Evolutionary conservation across 2,888 invertebrate species (phyloP), one percentile per base, ranked within the genome.

Genomic region (Ornithoptera priamus): DNA sequence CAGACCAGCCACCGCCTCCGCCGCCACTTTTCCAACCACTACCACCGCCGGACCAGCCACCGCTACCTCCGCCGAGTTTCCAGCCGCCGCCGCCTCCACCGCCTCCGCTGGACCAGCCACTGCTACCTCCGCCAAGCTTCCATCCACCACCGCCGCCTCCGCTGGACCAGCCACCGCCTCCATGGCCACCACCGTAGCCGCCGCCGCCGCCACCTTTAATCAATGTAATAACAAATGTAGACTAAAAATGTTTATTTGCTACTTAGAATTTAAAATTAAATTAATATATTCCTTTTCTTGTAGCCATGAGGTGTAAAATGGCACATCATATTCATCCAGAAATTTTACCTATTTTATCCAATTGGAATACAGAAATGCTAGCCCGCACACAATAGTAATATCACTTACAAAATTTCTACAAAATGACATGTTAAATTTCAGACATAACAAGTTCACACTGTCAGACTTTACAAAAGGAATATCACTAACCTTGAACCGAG

Each of bases 131-230:
- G 53, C 84, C 81, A 50, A 72, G 70, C n/a, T 78, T 80, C 82
- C 83, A 80, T 68, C 86, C 81, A 63, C 86, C 80, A 62, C 83
- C 81, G 70, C 80, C 75, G 46, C 85, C 82, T 22, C 82, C 82
- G 62, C 80, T 73, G 36, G 42, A 62, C 58, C 65, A 58, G 2
- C 75, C 73, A 22, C 62, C 50, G 1, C 62, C 50, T 24, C 61
- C 61, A 10, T n/a, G 80, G 70, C 86, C 81, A 63, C 86, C 80
- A 60, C 83, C 81, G 69, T 80, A 75, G 46, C 85, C 82, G 20
- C 82, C 78, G 4, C 81, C 81, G 12, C 84, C 82, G 42, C 85
- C 75, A 67, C 81, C 53, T 53, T 18, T 4, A 53, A n/a, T n/a
- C 5, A n/a, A 53, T n/a, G 7, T 53, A n/a, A 50, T 18, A 10